Base-by-base conservation (phyloP, 2,888 invertebrate species). In the Kryphioiulus occultus region DNA sequence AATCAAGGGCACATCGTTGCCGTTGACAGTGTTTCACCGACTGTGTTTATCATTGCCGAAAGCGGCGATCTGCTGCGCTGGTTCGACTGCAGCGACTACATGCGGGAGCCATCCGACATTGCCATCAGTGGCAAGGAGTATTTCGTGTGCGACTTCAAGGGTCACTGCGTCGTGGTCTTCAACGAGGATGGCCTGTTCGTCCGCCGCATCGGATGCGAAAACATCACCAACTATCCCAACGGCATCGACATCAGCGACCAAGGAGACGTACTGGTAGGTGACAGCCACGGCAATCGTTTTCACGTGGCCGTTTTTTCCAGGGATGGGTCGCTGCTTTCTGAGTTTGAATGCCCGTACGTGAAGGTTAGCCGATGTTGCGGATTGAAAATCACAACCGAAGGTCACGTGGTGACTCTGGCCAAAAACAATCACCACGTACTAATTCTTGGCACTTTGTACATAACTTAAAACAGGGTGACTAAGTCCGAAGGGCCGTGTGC, bases 351-450 rank as follows among this genome's bases (percentile, higher is more conserved):
- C 92, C 98, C 98, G 87, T 97, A 98, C 92, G 98, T 98, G 89
- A 98, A 99, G 95, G 98, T 98, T 91, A 98, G 98, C 90, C 96
- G 98, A 91, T 99, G 98, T 94, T 99, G 98, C 92, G 98, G 98
- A 89, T 94, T 99, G 91, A 98, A 98, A 94, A 98, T 99, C 91
- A 98, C 98, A 88, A 96, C 97, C 30, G 98, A 98, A 93, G 98
- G 98, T 90, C 98, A 97, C 93, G 96, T 98, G 91, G 97, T 97
- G 90, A 97, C 98, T 90, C 93, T 99, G 93, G 98, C 98, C 92
- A 99, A 99, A 94, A 99, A 98, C 94, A 99, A 99, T 94, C 98
- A 99, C 93, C 98, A 98, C 93, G 98, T 99, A 91, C 95, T 99
- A 93, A 97, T 99, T 92, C 94, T 98, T 93, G 96, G 97, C 94